These are phyloP conservation scores for Patagioenas fasciata DNA, from an alignment of 2,113 vertebrate genomes.

Conservation along the genomic window DNA sequence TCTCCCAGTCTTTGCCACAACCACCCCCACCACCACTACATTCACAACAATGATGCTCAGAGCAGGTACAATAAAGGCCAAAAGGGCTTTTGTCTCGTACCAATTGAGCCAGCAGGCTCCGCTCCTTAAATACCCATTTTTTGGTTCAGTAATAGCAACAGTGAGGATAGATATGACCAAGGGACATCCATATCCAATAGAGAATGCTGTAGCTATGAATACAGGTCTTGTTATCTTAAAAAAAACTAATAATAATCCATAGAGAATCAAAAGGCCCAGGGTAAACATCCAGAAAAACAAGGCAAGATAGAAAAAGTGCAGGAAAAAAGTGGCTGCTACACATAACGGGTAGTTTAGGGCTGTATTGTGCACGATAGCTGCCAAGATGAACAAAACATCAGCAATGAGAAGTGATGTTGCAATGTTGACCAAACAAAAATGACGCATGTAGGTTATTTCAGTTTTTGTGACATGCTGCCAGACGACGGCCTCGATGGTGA, in stretches of 20 bases:
- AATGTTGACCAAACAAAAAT: constrained; percentile 85
- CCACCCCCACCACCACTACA: constrained; percentile 78
- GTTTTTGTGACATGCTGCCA: constrained; percentile 82
- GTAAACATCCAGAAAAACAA: constrained; percentile 94
- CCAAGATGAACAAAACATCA: constrained; percentile 84
- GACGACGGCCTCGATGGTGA: constrained; percentile 77
- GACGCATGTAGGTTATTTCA: constrained; percentile 84
- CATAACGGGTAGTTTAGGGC: constrained; percentile 64
- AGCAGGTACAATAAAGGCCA: constrained; percentile 84
- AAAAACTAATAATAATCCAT: constrained; percentile 82
- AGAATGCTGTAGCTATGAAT: constrained; percentile 79
- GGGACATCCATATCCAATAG: constrained; percentile 84
- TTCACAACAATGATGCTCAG: constrained; percentile 83
- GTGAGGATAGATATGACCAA: constrained; percentile 83
- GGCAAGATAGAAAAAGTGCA: constrained; percentile 88
- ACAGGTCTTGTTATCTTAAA: constrained; percentile 76
- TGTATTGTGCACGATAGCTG: not conserved
- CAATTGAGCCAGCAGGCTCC: constrained; percentile 89
- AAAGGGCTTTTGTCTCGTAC: constrained; percentile 79
- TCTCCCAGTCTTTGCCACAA: constrained; percentile 80
- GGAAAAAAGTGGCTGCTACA: constrained; percentile 84
- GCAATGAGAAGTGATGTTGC: constrained; percentile 80
- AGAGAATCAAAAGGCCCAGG: constrained; percentile 84
- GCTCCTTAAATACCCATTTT: constrained; percentile 69
- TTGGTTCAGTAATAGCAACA: constrained; percentile 78